Percentiles rank a stretch among this genome's conserved stretches.
Conservation (phyloP, 2,797 vertebrate species). For the Epinephelus coioides region DNA sequence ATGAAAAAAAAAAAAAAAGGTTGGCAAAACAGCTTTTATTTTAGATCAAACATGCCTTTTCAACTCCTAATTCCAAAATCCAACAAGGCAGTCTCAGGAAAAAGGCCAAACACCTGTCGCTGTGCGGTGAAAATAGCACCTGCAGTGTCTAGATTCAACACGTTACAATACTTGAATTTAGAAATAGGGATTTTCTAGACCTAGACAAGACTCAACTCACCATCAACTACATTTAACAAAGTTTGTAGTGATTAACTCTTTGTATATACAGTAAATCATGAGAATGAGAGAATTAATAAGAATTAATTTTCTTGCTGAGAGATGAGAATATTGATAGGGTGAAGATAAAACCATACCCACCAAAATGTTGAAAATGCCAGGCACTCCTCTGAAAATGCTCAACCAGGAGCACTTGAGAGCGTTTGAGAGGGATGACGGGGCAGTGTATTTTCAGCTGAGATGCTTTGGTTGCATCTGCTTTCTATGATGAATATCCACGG, state of each 20-base stretch:
- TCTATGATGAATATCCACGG: too few species aligned
- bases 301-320: too few species aligned
- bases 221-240: not conserved
- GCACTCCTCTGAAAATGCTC: too few species aligned
- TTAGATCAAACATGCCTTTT: constrained; percentile 12
- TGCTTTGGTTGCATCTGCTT: too few species aligned
- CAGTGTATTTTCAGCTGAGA: too few species aligned
- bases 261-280: not conserved
- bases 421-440: too few species aligned
- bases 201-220: not conserved
- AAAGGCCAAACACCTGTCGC: constrained; percentile 28
- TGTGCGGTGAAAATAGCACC: constrained; percentile 25
- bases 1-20: constrained; percentile 18
- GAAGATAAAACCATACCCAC: too few species aligned
- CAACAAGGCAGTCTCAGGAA: not conserved
- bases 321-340: too few species aligned
- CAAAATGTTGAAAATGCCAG: too few species aligned
- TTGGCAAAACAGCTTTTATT: constrained; percentile 22
- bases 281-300: too few species aligned
- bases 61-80: not conserved
- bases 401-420: too few species aligned
- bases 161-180: constrained; percentile 15
- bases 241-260: not conserved
- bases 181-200: constrained; percentile 7
- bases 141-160: constrained; percentile 2